phyloP scores from a whole-genome alignment of 2,113 vertebrate species.

The Callorhinus ursinus region DNA sequence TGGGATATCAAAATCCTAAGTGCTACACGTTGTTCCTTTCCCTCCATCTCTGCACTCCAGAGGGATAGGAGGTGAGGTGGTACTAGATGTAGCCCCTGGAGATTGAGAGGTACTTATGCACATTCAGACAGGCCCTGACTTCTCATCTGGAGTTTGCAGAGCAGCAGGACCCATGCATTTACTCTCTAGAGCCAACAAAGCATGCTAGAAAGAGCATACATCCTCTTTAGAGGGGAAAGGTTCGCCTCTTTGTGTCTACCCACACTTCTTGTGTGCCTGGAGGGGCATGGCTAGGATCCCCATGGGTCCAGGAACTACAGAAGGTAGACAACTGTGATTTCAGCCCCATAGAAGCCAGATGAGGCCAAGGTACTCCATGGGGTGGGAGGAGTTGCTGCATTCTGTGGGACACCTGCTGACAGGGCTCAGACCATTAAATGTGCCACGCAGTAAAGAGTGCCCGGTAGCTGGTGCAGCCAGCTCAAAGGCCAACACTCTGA shows the following conservation, averaged over 20 bases:
- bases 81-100: not conserved
- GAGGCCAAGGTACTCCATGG: not conserved
- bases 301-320: not conserved
- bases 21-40: not conserved
- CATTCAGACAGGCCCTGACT: not conserved
- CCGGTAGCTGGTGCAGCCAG: not conserved
- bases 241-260: not conserved
- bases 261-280: not conserved
- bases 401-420: not conserved
- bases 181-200: not conserved
- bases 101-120: not conserved
- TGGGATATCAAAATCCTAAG: not conserved
- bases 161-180: not conserved
- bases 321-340: not conserved
- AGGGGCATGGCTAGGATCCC: not conserved
- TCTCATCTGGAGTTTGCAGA: not conserved
- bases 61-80: not conserved
- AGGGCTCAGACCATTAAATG: not conserved
- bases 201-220: not conserved
- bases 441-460: not conserved
- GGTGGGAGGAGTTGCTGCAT: not conserved
- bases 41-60: not conserved
- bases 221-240: not conserved
- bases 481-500: not conserved
- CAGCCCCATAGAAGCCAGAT: not conserved